phyloP scores from a whole-genome alignment of 2,797 vertebrate species.

The Takifugu ocellatus region DNA sequence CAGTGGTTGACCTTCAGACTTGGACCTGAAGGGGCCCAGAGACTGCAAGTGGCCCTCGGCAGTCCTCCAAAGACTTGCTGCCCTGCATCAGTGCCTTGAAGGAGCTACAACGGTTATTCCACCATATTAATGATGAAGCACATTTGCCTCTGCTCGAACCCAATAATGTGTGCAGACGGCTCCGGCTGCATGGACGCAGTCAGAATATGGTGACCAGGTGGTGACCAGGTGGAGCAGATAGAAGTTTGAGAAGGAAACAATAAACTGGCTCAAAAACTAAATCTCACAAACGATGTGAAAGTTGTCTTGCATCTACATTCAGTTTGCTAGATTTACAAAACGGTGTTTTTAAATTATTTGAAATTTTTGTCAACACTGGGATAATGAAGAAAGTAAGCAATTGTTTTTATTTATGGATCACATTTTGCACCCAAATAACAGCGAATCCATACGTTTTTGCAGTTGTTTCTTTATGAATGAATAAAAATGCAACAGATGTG shows the following conservation, averaged over 20 bases:
- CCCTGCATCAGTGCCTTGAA: slow-evolving; percentile 57
- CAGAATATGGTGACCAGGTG: slow-evolving; percentile 17
- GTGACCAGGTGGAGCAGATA: slow-evolving; percentile 12
- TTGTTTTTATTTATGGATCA: too few species aligned
- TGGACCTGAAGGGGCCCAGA: slow-evolving; percentile 6
- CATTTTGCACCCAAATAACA: too few species aligned
- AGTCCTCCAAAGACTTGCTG: slow-evolving; percentile 19
- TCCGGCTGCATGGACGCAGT: slow-evolving; percentile 11
- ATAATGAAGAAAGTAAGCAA: too few species aligned
- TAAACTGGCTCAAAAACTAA: too few species aligned
- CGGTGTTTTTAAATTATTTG: too few species aligned
- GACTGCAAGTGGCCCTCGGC: slow-evolving; percentile 8
- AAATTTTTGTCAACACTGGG: too few species aligned
- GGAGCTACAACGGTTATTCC: slow-evolving; percentile 12
- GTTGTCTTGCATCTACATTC: too few species aligned
- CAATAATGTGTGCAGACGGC: slow-evolving; percentile 42
- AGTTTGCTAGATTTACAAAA: too few species aligned
- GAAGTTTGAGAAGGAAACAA: slow-evolving; percentile 3
- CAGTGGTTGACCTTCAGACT: slow-evolving; percentile 12
- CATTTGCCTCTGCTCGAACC: slow-evolving; percentile 49
- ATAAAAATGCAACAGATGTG: too few species aligned
- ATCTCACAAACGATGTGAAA: too few species aligned
- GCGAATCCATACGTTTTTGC: too few species aligned
- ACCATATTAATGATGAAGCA: slow-evolving; percentile 23
- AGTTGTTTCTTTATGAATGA: too few species aligned